phyloP scores from a whole-genome alignment of 1,140 invertebrate species.

The Hirudo medicinalis region DNA sequence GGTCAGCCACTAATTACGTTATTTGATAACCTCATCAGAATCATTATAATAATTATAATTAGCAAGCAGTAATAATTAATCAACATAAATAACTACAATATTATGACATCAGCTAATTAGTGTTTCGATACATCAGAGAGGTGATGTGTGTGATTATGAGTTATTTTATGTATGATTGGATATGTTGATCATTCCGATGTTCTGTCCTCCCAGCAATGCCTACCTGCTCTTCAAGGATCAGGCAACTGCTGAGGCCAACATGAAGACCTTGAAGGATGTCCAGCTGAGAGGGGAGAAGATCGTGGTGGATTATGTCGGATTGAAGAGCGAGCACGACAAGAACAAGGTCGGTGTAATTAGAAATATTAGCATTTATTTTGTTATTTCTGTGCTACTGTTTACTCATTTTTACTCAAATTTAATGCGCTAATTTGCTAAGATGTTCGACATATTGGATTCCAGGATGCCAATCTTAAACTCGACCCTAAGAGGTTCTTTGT shows the following conservation, averaged over 20 bases:
- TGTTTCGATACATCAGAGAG: neutral
- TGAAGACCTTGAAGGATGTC: neutral
- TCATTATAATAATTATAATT: too few relatives aligned
- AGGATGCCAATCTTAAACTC: neutral
- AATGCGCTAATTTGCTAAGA: too few relatives aligned
- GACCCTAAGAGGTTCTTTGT: neutral
- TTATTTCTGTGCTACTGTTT: too few relatives aligned
- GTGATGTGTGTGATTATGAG: too few relatives aligned
- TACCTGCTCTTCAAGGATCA: neutral
- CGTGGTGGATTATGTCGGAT: neutral
- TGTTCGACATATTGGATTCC: too few relatives aligned
- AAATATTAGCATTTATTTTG: neutral
- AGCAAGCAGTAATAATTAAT: too few relatives aligned
- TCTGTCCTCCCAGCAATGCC: neutral
- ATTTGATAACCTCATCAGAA: too few relatives aligned
- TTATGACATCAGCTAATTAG: neutral
- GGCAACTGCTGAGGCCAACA: neutral
- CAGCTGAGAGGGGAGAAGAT: neutral
- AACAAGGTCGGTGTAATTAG: neutral
- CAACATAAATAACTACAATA: too few relatives aligned
- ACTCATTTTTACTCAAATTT: too few relatives aligned
- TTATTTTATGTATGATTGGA: too few relatives aligned
- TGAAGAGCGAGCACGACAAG: neutral
- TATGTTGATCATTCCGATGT: too few relatives aligned
- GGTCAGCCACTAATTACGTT: too few relatives aligned